Evolutionary conservation across 2,888 invertebrate species (phyloP).

Genomic region (Sisyra terminalis): DNA sequence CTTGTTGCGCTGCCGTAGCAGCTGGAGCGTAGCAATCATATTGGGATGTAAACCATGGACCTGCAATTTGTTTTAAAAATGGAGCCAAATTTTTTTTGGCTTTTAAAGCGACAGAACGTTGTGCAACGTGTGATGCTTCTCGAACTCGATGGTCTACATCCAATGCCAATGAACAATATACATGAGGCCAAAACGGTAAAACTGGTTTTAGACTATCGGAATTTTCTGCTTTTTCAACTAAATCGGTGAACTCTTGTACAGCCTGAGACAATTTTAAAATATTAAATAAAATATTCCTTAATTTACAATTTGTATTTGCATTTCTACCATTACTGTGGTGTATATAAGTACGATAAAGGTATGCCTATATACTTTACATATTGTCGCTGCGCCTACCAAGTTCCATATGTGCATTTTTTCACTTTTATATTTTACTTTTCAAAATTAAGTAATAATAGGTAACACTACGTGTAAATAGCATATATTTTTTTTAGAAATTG

Average conservation of each 20-base stretch:
- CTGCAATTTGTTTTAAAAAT: constrained; percentile 57
- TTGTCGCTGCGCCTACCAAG: too few relatives aligned
- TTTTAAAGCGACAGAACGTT: constrained; percentile 44
- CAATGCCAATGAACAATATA: constrained; percentile 55
- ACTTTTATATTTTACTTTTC: too few relatives aligned
- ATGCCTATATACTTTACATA: too few relatives aligned
- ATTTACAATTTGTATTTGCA: not conserved
- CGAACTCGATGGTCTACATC: constrained; percentile 74
- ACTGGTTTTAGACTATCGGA: constrained; percentile 49
- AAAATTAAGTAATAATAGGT: too few relatives aligned
- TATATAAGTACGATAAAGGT: too few relatives aligned
- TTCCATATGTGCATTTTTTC: too few relatives aligned
- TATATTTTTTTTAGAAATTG: too few relatives aligned
- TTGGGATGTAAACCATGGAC: constrained; percentile 72
- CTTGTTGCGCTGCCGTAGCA: constrained; percentile 47
- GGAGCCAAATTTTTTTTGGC: constrained; percentile 66
- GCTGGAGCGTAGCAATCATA: constrained; percentile 79
- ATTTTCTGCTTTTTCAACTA: constrained; percentile 48
- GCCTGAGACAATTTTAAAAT: constrained; percentile 34
- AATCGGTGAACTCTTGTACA: constrained; percentile 59
- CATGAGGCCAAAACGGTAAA: constrained; percentile 68
- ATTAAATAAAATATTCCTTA: not conserved
- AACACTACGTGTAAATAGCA: too few relatives aligned
- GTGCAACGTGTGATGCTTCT: constrained; percentile 62
- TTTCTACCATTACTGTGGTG: not conserved